phyloP scores from a whole-genome alignment of 2,797 vertebrate species.

The Phataginus tetradactyla region DNA sequence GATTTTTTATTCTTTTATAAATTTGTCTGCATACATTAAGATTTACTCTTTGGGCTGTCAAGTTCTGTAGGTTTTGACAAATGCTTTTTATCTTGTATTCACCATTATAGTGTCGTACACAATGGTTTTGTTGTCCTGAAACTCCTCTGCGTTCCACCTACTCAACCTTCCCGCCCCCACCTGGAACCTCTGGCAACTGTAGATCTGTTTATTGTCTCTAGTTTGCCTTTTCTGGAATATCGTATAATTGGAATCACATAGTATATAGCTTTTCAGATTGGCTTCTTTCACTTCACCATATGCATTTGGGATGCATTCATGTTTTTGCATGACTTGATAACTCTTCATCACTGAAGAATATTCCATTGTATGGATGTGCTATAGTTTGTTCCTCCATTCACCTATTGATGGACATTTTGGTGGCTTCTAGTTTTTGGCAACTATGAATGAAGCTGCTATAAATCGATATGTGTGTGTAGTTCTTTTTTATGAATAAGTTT shows the following conservation, averaged over 20 bases:
- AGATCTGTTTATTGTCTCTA: no score
- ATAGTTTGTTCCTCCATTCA: neutral
- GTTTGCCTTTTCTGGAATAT: neutral
- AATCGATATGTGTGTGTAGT: neutral
- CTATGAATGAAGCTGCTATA: neutral
- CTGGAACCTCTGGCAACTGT: no score
- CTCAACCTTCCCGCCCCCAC: neutral
- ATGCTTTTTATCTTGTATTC: neutral
- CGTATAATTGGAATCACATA: neutral
- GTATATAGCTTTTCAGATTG: neutral
- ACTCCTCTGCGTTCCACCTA: neutral
- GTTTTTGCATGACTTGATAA: neutral
- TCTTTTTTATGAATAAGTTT: neutral
- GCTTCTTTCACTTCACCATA: neutral
- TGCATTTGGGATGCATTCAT: neutral
- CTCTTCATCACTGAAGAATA: neutral
- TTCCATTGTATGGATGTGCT: neutral
- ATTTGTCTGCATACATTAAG: neutral
- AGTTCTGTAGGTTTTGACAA: neutral
- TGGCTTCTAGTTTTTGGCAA: neutral
- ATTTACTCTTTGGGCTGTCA: neutral
- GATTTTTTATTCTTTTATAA: neutral
- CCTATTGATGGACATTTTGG: neutral
- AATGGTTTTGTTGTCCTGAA: neutral
- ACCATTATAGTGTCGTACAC: neutral